Evolutionary conservation across 37 sponge, comb jelly and placozoan genomes (phyloP), one percentile per base, ranked within the genome.

Genomic region (Theonella swinhoei): DNA sequence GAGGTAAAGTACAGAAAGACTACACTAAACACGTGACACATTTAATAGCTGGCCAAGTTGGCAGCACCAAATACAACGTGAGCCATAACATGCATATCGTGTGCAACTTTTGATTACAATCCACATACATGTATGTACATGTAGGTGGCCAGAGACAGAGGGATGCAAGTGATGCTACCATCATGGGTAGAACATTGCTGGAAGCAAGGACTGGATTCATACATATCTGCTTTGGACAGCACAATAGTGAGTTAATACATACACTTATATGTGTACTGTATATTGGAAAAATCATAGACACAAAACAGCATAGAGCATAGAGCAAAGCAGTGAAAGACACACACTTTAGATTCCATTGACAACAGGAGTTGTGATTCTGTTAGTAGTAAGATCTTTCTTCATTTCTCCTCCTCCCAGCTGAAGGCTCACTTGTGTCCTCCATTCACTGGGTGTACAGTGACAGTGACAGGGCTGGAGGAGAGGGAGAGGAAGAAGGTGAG

Each of bases 41-140:
- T 69, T 81, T 96, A 23, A 70, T 96, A n/a, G 95, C 91, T 61
- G 96, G 96, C 29, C 88, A 90, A 66, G 96, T 96, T 22, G 86
- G 90, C 23, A 95, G 90, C 22, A 87, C 85, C 25, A 96, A 96
- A 69, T 96, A 96, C 76, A 79, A 89, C 25, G 94, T 83, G 47
- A 64, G 62, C 38, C 11, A 5, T 32, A 14, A 4, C 39, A 35
- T 30, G 8, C 5, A 35, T 28, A 70, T 4, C 22, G 38, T 36
- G 69, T 4, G 20, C 9, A 20, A 68, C 69, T 29, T 31, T 4
- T 68, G 20, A 26, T 65, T 23, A 23, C 25, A 29, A 65, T 23
- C 30, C 29, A 65, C 5, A 26, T 24, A 22, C 7, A 42, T 75
- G 63, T 47, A 47, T 47, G 54, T 47, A 47, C 54, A 39, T 72